A percentile compares a stretch with the other conserved stretches of the same genome.
phyloP scores from a whole-genome alignment of 2,113 vertebrate genomes.

The Motacilla tschutschensis region DNA sequence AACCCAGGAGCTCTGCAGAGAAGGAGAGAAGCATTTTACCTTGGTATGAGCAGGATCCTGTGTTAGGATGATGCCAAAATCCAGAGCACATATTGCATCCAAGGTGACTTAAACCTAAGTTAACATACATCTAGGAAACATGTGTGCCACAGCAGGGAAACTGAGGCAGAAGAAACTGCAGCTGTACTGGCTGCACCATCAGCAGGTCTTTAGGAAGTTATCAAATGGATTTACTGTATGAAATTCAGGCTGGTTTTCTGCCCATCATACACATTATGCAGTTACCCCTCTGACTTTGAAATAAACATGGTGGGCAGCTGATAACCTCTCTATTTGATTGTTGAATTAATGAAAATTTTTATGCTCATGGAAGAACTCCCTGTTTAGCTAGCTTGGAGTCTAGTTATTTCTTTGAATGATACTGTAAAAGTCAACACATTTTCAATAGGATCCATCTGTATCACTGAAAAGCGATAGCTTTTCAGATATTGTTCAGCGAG shows the following conservation, averaged over 20 bases:
- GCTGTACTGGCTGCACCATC: not conserved
- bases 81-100: not conserved
- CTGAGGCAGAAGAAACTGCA: not conserved
- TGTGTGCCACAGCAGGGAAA: not conserved
- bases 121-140: not conserved
- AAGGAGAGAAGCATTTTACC: not conserved
- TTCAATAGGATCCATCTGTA: not conserved
- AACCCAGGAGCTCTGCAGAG: not conserved
- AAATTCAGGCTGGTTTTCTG: not conserved
- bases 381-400: not conserved
- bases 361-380: not conserved
- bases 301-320: not conserved
- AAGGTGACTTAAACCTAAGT: not conserved
- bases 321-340: not conserved
- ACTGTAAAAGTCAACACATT: not conserved
- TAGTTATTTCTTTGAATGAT: not conserved
- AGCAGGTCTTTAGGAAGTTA: not conserved
- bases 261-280: not conserved
- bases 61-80: not conserved
- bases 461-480: not conserved
- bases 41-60: not conserved
- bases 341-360: not conserved
- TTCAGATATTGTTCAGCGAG: not conserved
- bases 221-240: not conserved
- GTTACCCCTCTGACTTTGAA: not conserved